Evolutionary conservation across 2,113 vertebrate genomes (phyloP).

Genomic region (Oncorhynchus nerka): DNA sequence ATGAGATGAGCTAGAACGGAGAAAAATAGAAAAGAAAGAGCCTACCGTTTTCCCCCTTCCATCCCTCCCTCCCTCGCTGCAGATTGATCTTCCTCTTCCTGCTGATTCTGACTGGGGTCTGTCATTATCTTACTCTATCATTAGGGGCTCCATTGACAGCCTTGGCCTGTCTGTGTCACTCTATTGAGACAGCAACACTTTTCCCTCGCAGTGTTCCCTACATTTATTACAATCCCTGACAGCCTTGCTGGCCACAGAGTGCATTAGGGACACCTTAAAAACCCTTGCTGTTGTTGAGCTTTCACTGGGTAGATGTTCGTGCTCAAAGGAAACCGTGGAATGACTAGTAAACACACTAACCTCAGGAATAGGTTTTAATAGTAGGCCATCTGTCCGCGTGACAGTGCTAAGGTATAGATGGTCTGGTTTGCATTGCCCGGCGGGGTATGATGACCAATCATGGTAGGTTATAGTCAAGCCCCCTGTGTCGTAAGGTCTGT

Average conservation of each 20-base stretch:
- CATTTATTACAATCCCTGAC: slow-evolving; percentile 97
- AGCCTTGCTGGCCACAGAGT: slow-evolving; percentile 82
- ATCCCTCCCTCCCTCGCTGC: slow-evolving; percentile 87
- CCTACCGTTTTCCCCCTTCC: slow-evolving; percentile 66
- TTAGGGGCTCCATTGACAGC: slow-evolving; percentile 97
- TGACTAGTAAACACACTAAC: slow-evolving; percentile 52
- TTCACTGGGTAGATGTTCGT: slow-evolving; percentile 50
- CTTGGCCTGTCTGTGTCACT: slow-evolving; percentile 96
- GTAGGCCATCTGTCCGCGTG: slow-evolving; percentile 24
- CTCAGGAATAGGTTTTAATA: slow-evolving; percentile 59
- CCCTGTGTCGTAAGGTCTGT: slow-evolving; percentile 16
- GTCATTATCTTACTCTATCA: slow-evolving; percentile 99
- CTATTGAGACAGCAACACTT: slow-evolving; percentile 99
- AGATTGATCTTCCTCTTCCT: slow-evolving; percentile 99
- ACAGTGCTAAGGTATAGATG: slow-evolving; percentile 50
- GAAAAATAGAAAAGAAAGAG: slow-evolving; percentile 84
- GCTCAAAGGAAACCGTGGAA: slow-evolving; percentile 39
- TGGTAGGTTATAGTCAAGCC: slow-evolving; percentile 45
- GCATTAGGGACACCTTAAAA: slow-evolving; percentile 71
- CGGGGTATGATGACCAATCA: slow-evolving; percentile 16
- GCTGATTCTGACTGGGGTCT: slow-evolving; percentile 98
- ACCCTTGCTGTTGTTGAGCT: slow-evolving; percentile 56
- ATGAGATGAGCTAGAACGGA: slow-evolving; percentile 95
- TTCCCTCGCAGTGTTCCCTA: slow-evolving; percentile 93
- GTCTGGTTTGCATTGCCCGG: slow-evolving; percentile 60